A percentile compares a stretch with the other conserved stretches of the same genome.
These are phyloP conservation scores for Xanthia togata DNA, from an alignment of 2,888 invertebrate genomes.

Conservation along the genomic window DNA sequence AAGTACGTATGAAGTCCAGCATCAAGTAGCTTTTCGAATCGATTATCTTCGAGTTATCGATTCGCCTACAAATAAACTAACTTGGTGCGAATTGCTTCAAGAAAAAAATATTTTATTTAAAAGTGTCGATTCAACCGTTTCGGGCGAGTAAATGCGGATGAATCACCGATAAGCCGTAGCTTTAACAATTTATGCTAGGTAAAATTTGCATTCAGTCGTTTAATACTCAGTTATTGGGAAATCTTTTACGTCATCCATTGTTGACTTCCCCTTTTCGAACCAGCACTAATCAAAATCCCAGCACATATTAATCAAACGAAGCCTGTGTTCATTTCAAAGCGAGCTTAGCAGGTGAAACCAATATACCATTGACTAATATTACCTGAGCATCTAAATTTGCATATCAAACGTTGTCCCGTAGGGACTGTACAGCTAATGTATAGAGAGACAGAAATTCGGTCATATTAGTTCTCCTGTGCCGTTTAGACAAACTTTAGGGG, in stretches of 20 bases:
- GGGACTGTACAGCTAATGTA: conserved; percentile 76
- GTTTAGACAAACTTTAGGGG: conserved; percentile 66
- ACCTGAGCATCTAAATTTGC: conserved; percentile 85
- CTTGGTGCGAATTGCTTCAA: too few relatives aligned
- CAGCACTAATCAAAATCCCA: conserved; percentile 41
- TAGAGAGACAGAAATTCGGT: conserved; percentile 78
- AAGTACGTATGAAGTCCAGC: not conserved
- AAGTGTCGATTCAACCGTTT: too few relatives aligned
- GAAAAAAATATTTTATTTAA: too few relatives aligned
- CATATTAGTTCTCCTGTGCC: conserved; percentile 76
- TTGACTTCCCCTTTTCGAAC: conserved; percentile 10
- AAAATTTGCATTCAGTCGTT: conserved; percentile 24
- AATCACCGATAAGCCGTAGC: too few relatives aligned
- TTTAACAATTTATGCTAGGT: not conserved
- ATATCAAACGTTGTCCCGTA: conserved; percentile 81
- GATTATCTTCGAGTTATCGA: too few relatives aligned
- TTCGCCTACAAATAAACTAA: too few relatives aligned
- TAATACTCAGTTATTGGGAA: conserved; percentile 7
- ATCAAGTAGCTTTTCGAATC: not conserved
- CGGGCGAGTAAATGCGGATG: too few relatives aligned
- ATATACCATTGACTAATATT: conserved; percentile 85
- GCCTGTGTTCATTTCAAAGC: conserved; percentile 60
- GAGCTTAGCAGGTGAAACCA: conserved; percentile 74
- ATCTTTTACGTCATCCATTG: conserved; percentile 25
- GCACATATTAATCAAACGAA: conserved; percentile 64